Evolutionary conservation across 2,888 invertebrate genomes (phyloP), one percentile per base, ranked within the genome.

Genomic region (Eurytoma adleriae): DNA sequence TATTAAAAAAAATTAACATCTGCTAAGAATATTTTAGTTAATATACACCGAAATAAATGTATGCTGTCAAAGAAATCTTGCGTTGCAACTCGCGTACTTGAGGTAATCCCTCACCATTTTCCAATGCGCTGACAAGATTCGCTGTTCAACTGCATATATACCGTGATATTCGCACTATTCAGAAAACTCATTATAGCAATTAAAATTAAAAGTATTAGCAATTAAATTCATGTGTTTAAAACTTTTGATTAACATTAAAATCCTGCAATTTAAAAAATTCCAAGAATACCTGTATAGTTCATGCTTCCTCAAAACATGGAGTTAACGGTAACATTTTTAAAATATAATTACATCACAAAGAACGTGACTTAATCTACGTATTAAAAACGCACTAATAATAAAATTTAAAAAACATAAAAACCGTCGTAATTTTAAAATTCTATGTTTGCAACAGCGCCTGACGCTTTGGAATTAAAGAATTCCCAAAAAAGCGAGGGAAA

Each of bases 81-180:
- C n/a, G n/a, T n/a, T n/a, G n/a, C 18, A 10, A 18, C 16, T 20
- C 57, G 61, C 48, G 71, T 57, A 18, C 69, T 56, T 40, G 1
- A 57, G 18, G 14, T 57, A 56, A 57, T 57, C 57, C 20, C 57
- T 13, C 18, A 57, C 16, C 24, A 59, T 59, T 59, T 70, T 70
- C 70, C 70, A 20, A 10, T 70, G 18, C 40, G n/a, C 59, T 57
- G 70, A 70, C 59, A 70, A 70, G 57, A 27, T 18, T 14, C 14
- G 18, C 13, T 12, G 48, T 18, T 13, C 12, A 24, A 12, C n/a
- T 48, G 1, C 10, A n/a, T 4, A 14, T 4, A n/a, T n/a, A 56
- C 16, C 16, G n/a, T 56, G 16, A 7, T 12, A 20, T 20, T 18
- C 10, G 4, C 57, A 18, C 57, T 12, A 57, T 18, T 18, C n/a